Evolutionary conservation across 2,797 vertebrate genomes (phyloP).

Genomic region (Malurus leucopterus): DNA sequence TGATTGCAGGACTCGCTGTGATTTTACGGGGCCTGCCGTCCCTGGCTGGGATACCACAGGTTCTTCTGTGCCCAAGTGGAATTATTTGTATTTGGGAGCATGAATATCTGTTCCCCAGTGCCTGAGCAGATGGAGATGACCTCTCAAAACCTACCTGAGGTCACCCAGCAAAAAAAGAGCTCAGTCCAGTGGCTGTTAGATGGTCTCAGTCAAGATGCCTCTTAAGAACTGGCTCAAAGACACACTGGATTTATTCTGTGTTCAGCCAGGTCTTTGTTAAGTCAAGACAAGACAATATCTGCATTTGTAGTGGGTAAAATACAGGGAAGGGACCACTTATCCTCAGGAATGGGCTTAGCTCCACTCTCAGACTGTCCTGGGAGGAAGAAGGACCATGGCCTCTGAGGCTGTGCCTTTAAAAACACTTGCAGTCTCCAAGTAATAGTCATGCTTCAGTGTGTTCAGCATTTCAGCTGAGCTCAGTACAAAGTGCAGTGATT

Average conservation of each 20-base stretch:
- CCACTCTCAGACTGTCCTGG: not conserved
- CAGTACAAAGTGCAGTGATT: constrained; percentile 62
- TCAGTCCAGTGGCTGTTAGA: not conserved
- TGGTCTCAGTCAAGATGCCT: not conserved
- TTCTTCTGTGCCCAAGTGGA: not conserved
- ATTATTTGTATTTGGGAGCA: not conserved
- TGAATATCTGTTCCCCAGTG: not conserved
- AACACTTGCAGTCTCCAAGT: constrained; percentile 52
- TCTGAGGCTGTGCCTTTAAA: constrained; percentile 41
- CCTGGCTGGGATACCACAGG: not conserved
- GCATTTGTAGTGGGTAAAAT: not conserved
- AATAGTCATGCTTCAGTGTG: constrained; percentile 57
- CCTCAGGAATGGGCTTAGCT: not conserved
- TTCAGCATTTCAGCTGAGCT: constrained; percentile 58
- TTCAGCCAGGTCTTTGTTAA: not conserved
- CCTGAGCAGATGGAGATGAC: not conserved
- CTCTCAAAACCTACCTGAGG: not conserved
- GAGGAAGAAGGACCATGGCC: not conserved
- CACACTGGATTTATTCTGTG: not conserved
- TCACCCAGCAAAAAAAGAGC: not conserved
- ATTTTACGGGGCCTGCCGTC: not conserved
- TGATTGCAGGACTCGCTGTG: not conserved
- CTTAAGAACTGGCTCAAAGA: not conserved
- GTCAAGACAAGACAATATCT: not conserved
- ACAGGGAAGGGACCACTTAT: not conserved